Base-by-base conservation (phyloP, 2,797 vertebrate genomes). In the Erethizon dorsatum region DNA sequence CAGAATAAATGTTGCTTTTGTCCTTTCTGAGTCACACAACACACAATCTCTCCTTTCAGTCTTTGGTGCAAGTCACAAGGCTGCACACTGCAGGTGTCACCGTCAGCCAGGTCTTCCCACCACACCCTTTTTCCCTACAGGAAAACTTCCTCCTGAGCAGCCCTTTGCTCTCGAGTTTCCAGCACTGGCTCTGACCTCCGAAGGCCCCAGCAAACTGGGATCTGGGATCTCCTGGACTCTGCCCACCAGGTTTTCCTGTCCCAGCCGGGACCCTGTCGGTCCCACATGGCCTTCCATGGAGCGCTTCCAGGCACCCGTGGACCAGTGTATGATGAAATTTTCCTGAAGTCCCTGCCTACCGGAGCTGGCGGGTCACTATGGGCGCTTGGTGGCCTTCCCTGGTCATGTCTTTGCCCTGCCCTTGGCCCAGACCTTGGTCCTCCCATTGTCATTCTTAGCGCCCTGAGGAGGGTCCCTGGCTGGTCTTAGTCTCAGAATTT, bases 281-380 rank as follows among this genome's bases (percentile, higher is more conserved):
- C 24, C 59, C 37, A 8, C 20, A 14, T 22, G 52, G 45, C 22
- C 71, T 33, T 59, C 41, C 20, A 28, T 12, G 6, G 9, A 31
- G 33, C 15, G 31, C 65, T 22, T n/a, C 31, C 24, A 37, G 73
- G 56, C 28, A 26, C 22, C 37, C 1, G 9, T 15, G n/a, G 67
- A 28, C 13, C 14, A 8, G 0, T 1, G 2, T 28, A 56, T 52
- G 54, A 33, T 4, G 13, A 31, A 80, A 50, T 37, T 54, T 45
- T 3, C 2, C 33, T 6, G 15, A 67, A n/a, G 15, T 6, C 33
- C 61, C n/a, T 1, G 15, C 10, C 15, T 1, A 8, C 31, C 33
- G 3, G 31, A 73, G 50, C 87, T 88, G 41, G 71, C 9, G 17
- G 26, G 11, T 69, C 75, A 63, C 31, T 85, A 0, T 28, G 28